These are phyloP conservation scores for Marisa cornuarietis DNA, from an alignment of 1,140 invertebrate species.

Conservation along the genomic window DNA sequence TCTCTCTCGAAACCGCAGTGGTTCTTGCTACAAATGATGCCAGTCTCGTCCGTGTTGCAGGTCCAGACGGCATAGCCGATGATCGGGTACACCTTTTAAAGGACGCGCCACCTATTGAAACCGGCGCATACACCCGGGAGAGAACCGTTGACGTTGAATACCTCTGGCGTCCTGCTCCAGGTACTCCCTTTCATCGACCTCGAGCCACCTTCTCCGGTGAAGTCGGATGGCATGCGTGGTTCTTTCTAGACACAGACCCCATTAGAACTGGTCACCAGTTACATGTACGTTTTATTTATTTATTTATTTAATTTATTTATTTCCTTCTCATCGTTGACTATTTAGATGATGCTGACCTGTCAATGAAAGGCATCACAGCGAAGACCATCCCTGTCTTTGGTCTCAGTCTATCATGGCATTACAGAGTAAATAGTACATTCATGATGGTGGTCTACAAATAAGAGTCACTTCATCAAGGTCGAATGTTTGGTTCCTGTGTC, in stretches of 20 bases:
- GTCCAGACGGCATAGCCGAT: slow-evolving; percentile 45
- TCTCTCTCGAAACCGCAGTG: too few species aligned
- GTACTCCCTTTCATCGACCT: slow-evolving; percentile 34
- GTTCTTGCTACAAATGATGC: too few species aligned
- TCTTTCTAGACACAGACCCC: slow-evolving; percentile 29
- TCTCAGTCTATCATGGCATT: too few species aligned
- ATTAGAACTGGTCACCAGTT: slow-evolving; percentile 41
- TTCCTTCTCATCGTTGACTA: too few species aligned
- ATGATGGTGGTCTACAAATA: too few species aligned
- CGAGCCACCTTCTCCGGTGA: slow-evolving; percentile 35
- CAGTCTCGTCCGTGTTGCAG: slow-evolving; percentile 28
- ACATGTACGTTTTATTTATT: slow-evolving; percentile 29
- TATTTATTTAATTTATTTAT: too few species aligned
- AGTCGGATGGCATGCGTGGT: slow-evolving; percentile 44
- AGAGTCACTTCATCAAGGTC: too few species aligned
- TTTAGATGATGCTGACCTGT: too few species aligned
- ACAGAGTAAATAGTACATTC: too few species aligned
- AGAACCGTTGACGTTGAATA: slow-evolving; percentile 43
- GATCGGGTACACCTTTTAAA: slow-evolving; percentile 35
- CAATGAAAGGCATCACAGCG: too few species aligned
- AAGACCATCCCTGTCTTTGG: too few species aligned
- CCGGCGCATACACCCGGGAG: slow-evolving; percentile 36
- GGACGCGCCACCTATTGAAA: slow-evolving; percentile 40
- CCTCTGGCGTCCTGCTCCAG: slow-evolving; percentile 40
- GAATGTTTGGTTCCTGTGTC: too few species aligned